Percentiles rank a stretch among this genome's conserved stretches.
phyloP scores from a whole-genome alignment of 2,113 vertebrate species.

The Cepphus grylle region DNA sequence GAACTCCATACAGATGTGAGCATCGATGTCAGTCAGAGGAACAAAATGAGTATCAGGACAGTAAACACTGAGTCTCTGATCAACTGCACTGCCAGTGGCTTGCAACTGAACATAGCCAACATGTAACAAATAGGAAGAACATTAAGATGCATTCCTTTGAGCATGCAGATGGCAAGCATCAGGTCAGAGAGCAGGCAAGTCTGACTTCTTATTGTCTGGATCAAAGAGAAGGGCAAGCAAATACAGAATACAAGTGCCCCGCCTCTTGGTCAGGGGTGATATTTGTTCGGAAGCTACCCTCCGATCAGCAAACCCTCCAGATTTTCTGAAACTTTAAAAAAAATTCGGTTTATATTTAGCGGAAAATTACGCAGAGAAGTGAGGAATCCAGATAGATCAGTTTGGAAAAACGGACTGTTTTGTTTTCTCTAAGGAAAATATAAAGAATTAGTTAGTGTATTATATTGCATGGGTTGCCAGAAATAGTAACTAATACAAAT shows the following conservation, averaged over 20 bases:
- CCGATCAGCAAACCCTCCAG: neutral
- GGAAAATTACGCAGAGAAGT: neutral
- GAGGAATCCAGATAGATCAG: neutral
- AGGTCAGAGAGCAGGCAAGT: neutral
- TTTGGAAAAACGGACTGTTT: neutral
- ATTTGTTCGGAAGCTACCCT: neutral
- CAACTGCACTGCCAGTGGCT: neutral
- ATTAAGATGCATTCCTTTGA: fast-evolving
- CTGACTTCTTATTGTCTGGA: neutral
- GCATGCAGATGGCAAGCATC: neutral
- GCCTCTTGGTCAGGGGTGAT: neutral
- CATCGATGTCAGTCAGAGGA: neutral
- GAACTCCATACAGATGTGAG: neutral
- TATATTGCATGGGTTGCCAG: neutral
- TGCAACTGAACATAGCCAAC: neutral
- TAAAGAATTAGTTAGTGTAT: neutral
- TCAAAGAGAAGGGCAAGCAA: neutral
- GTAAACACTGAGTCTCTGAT: neutral
- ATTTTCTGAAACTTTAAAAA: neutral
- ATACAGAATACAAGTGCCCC: neutral
- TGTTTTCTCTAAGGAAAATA: neutral
- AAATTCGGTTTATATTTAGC: neutral
- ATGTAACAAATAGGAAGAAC: neutral
- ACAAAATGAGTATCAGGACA: neutral
- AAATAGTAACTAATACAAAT: neutral